Conservation (phyloP, 2,113 vertebrate genomes). For the Sander lucioperca region DNA sequence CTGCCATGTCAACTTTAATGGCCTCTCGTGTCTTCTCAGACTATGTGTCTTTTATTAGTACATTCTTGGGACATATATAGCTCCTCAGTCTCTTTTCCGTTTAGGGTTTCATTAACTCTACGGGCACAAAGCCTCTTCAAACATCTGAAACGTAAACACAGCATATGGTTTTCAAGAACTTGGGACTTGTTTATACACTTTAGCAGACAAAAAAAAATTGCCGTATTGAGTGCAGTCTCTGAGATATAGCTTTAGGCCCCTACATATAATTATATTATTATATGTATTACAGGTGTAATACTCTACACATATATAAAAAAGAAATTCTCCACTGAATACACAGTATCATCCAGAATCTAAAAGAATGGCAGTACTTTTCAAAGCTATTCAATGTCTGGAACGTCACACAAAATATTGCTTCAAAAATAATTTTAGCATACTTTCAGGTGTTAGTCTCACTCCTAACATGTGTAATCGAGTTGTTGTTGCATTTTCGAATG, state of each 20-base stretch:
- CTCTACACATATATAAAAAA: background rate
- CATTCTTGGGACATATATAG: conserved; percentile 2
- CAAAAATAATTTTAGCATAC: background rate
- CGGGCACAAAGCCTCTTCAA: background rate
- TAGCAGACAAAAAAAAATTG: too few relatives aligned
- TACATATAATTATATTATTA: background rate
- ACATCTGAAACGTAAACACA: conserved; percentile 24
- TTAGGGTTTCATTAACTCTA: background rate
- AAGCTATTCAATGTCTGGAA: background rate
- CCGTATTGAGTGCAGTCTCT: background rate
- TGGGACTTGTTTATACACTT: background rate
- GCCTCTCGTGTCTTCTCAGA: background rate
- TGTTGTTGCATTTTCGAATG: background rate
- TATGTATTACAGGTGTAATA: background rate
- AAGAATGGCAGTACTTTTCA: background rate
- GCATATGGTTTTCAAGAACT: background rate
- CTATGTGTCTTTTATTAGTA: background rate
- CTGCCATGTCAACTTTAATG: background rate
- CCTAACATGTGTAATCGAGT: background rate
- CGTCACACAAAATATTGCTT: too few relatives aligned
- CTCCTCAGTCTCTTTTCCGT: background rate
- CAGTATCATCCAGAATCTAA: background rate
- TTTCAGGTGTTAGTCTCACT: background rate
- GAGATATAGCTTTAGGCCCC: background rate
- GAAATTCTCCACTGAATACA: too few relatives aligned